Base-by-base conservation (phyloP, 2,113 vertebrate genomes). In the Trematomus loennbergii region DNA sequence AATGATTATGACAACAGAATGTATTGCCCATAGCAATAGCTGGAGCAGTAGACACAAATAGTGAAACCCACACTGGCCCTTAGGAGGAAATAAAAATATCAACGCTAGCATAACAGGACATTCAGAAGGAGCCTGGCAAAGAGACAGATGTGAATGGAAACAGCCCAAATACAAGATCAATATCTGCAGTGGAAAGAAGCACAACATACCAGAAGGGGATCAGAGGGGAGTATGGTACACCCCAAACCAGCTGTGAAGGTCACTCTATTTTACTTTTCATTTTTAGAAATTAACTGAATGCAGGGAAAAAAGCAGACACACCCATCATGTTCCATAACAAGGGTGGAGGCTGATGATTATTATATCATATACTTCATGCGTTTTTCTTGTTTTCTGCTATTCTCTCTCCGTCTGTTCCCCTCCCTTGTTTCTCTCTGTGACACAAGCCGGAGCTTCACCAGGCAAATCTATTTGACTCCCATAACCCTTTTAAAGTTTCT, bases 231-330 rank as follows among this genome's bases (percentile, higher is more conserved):
- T 25, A 50, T 4, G 90, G 78, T 82, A 83, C 91, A 87, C 89
- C 74, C 88, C 57, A 54, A 87, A 89, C 91, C 90, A 92, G 90
- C 91, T 91, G 92, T 75, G 85, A 64, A 57, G 67, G 46, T 81
- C 71, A 66, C 4, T 53, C 11, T 49, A 29, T 29, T 29, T 29
- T 29, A 29, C 29, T 84, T 87, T 63, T 72, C 55, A 60, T 89
- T 92, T 78, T 64, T 36, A 72, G 55, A 60, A 60, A 52, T 54
- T 72, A 68, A 59, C 29, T 29, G 29, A 29, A 75, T 73, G 5
- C n/a, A 29, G 10, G 29, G 4, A 29, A 29, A 3, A 53, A 73
- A 67, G 1, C 13, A 12, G 81, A 69, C 80, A 81, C 83, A 25
- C 88, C 86, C 86, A 43, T 65, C 12, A 71, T 74, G 71, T 90